These are phyloP conservation scores for Todiramphus saurophagus DNA, from an alignment of 2,113 vertebrate species.

Conservation along the genomic window DNA sequence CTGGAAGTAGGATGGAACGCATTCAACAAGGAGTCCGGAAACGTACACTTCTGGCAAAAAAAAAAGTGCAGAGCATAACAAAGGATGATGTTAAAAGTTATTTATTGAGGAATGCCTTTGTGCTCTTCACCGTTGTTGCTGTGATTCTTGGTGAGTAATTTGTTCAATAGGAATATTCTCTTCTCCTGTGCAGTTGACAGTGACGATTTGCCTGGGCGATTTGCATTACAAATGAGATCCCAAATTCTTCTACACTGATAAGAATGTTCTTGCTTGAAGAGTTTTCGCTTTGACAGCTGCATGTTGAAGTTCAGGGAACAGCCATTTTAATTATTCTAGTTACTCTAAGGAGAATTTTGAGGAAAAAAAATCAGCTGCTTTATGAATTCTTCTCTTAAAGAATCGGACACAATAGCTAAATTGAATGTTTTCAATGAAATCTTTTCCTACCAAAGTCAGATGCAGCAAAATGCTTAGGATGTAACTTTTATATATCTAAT, in stretches of 20 bases:
- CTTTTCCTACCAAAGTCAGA: not conserved
- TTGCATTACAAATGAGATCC: conserved; percentile 43
- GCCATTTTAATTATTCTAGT: not conserved
- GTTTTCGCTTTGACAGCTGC: not conserved
- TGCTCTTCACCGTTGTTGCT: conserved; percentile 89
- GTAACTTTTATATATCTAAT: not conserved
- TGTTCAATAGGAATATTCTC: conserved; percentile 44
- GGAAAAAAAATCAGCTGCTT: not conserved
- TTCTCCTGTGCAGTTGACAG: conserved; percentile 44
- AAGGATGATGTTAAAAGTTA: conserved; percentile 86
- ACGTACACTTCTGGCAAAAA: conserved; percentile 83
- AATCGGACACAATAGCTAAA: not conserved
- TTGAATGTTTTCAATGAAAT: not conserved
- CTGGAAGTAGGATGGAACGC: conserved; percentile 81
- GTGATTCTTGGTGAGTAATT: conserved; percentile 90
- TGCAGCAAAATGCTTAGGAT: not conserved
- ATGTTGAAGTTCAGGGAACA: conserved; percentile 7
- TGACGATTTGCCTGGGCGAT: conserved; percentile 27
- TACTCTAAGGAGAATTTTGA: not conserved
- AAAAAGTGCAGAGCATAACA: conserved; percentile 86
- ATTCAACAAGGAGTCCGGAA: conserved; percentile 85
- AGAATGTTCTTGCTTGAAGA: not conserved
- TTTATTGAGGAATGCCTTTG: conserved; percentile 90
- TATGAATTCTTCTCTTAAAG: not conserved
- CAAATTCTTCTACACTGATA: conserved; percentile 46